A percentile compares a stretch with the other conserved stretches of the same genome.
phyloP scores from a whole-genome alignment of 2,888 invertebrate species.

The Taenaris catops region DNA sequence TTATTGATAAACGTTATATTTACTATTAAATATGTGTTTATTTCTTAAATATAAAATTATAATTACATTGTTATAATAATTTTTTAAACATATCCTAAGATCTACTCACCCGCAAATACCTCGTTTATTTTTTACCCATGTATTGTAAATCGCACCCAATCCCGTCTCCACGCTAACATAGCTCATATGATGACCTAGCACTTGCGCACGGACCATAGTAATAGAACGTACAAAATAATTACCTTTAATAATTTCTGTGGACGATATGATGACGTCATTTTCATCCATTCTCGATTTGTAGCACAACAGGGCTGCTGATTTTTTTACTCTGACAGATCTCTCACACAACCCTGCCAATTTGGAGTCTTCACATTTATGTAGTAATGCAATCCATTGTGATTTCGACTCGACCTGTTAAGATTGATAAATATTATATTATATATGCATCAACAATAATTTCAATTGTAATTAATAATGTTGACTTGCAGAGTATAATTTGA shows the following conservation, averaged over 20 bases:
- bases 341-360: neutral
- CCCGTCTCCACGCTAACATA: no score
- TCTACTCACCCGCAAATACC: no score
- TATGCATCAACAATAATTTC: neutral
- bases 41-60: no score
- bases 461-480: neutral
- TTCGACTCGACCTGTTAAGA: conserved; percentile 9
- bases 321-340: conserved; percentile 56
- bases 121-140: no score
- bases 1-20: no score
- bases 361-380: neutral
- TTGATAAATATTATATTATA: neutral
- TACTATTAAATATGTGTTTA: no score
- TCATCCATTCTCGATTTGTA: conserved; percentile 73
- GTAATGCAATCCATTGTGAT: conserved; percentile 11
- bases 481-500: neutral
- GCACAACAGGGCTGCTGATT: conserved; percentile 55
- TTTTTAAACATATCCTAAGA: no score
- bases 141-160: no score
- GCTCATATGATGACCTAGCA: no score
- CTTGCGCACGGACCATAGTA: no score
- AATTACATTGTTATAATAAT: no score
- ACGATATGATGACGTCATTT: conserved; percentile 80
- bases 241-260: conserved; percentile 84
- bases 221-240: no score